A percentile compares a stretch with the other conserved stretches of the same genome.
Evolutionary conservation across 2,888 invertebrate species (phyloP).

Genomic region (Acanthosepion esculentum): DNA sequence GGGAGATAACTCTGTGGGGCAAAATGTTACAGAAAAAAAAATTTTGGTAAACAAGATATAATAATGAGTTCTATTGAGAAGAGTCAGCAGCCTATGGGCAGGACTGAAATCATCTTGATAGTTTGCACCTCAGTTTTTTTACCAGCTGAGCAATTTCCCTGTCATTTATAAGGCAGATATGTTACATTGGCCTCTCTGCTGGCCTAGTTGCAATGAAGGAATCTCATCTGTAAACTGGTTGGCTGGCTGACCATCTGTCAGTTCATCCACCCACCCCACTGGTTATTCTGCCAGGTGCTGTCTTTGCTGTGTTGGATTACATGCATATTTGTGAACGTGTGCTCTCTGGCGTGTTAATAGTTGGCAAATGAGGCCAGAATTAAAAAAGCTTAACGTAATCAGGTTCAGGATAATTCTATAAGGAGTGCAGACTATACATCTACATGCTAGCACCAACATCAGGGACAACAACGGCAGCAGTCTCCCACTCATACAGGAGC

Average conservation of each 20-base stretch:
- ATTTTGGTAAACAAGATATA: no score
- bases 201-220: not conserved
- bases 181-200: not conserved
- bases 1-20: no score
- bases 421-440: not conserved
- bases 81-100: no score
- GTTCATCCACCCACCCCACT: not conserved
- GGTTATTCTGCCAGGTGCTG: not conserved
- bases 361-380: constrained; percentile 20
- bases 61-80: no score
- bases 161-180: not conserved
- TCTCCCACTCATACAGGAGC: not conserved
- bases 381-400: not conserved
- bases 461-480: not conserved
- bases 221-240: not conserved
- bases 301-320: not conserved
- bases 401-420: not conserved
- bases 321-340: not conserved
- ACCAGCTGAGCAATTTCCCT: not conserved
- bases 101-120: no score
- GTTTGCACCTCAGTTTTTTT: not conserved
- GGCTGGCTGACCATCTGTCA: not conserved
- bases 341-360: not conserved
- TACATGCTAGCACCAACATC: not conserved
- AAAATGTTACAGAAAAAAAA: no score